Percentiles rank a stretch among this genome's conserved stretches.
Evolutionary conservation across 2,113 vertebrate species (phyloP).

Genomic region (Irena cyanogastra): DNA sequence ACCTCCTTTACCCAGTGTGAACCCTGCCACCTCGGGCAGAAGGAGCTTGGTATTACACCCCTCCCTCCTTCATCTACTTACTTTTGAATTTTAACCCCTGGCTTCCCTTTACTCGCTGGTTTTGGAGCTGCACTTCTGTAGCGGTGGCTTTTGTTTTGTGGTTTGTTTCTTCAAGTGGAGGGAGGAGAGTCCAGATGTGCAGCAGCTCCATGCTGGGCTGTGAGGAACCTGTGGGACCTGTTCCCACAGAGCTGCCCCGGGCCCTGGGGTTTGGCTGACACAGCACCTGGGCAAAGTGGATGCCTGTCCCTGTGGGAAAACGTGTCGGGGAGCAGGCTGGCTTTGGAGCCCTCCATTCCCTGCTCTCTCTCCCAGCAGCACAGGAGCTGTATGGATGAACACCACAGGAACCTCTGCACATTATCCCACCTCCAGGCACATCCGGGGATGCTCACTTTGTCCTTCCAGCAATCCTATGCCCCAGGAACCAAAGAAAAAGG

Average conservation of each 20-base stretch:
- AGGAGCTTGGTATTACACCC: neutral
- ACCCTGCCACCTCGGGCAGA: neutral
- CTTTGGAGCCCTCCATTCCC: neutral
- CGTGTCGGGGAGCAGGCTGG: neutral
- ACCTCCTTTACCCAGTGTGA: neutral
- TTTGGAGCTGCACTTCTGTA: neutral
- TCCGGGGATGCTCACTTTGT: neutral
- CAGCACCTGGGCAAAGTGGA: neutral
- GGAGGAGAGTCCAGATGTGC: neutral
- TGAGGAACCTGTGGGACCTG: neutral
- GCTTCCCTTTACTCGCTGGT: neutral
- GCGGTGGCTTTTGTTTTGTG: rapidly evolving
- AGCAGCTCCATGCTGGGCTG: neutral
- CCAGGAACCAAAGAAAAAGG: neutral
- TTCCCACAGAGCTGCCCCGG: neutral
- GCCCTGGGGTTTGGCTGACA: neutral
- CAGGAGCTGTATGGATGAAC: neutral
- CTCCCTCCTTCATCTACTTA: neutral
- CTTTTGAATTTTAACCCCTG: neutral
- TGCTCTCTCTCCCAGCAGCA: neutral
- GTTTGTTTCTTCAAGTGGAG: neutral
- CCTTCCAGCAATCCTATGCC: neutral
- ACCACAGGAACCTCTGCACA: neutral
- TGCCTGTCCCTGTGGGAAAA: neutral
- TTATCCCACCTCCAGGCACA: neutral